Conservation (phyloP, 2,888 invertebrate genomes). For the Chouioia cunea region DNA sequence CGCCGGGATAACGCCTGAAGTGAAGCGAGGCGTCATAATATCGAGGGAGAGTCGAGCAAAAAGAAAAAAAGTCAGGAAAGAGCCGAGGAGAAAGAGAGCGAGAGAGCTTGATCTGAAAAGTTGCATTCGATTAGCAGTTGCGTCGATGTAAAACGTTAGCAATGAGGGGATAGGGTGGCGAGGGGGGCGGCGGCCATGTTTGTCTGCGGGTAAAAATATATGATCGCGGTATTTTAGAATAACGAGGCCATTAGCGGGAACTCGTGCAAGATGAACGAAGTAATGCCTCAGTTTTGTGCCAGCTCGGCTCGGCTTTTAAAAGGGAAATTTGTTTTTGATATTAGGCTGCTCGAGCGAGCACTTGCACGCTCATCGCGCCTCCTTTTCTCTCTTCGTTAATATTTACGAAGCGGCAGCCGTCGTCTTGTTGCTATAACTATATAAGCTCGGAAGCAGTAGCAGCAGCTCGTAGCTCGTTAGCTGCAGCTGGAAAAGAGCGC, state of each 20-base stretch:
- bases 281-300: slow-evolving; percentile 59
- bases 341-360: slow-evolving; percentile 52
- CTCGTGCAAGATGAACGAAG: slow-evolving; percentile 61
- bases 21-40: slow-evolving; percentile 54
- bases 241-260: slow-evolving; percentile 66
- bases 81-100: slow-evolving; percentile 47
- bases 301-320: slow-evolving; percentile 51
- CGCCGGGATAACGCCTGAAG: slow-evolving; percentile 19
- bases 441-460: too few relatives aligned
- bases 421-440: too few relatives aligned
- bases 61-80: slow-evolving; percentile 48
- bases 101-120: slow-evolving; percentile 46
- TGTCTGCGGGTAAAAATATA: slow-evolving; percentile 56
- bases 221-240: slow-evolving; percentile 66
- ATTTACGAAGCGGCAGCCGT: slow-evolving; percentile 46
- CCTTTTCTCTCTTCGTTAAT: slow-evolving; percentile 48
- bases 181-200: slow-evolving; percentile 32
- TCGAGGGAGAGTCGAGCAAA: slow-evolving; percentile 18
- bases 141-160: not conserved
- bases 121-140: slow-evolving; percentile 59
- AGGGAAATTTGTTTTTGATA: slow-evolving; percentile 60
- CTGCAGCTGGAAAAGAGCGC: too few relatives aligned
- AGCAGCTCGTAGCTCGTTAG: too few relatives aligned
- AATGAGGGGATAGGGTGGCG: not conserved
- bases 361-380: slow-evolving; percentile 36